Conservation (phyloP, 2,797 vertebrate species). For the Fundulus diaphanus region DNA sequence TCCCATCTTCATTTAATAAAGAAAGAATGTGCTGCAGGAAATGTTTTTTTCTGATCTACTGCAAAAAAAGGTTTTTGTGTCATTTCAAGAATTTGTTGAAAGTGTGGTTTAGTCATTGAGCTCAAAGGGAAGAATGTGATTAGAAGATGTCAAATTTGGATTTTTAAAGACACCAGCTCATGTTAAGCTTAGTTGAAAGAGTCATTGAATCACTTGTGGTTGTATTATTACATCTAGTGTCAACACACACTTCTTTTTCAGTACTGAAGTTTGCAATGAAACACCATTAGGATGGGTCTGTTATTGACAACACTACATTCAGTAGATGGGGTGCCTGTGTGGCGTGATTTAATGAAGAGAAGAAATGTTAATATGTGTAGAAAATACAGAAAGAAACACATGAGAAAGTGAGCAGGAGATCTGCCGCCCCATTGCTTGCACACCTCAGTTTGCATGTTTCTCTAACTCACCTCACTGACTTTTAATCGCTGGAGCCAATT, state of each 20-base stretch:
- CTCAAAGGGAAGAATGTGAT: neutral
- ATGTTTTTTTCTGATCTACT: neutral
- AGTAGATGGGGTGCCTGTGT: conserved; percentile 37
- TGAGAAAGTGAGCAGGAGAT: conserved; percentile 50
- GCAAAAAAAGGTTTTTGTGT: neutral
- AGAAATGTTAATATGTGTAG: conserved; percentile 23
- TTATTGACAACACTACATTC: conserved; percentile 35
- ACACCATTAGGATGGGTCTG: conserved; percentile 33
- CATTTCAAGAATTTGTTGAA: neutral
- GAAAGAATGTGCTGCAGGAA: neutral
- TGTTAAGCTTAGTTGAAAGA: neutral
- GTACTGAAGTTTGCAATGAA: conserved; percentile 42
- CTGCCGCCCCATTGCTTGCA: conserved; percentile 43
- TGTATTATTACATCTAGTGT: neutral
- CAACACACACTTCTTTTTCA: neutral
- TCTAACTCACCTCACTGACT: conserved; percentile 71
- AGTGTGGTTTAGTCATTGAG: neutral
- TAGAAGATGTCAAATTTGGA: neutral
- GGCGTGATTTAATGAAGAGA: conserved; percentile 23
- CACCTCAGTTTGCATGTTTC: conserved; percentile 49
- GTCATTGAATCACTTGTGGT: neutral
- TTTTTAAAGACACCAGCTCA: neutral
- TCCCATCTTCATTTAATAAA: neutral
- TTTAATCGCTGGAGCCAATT: conserved; percentile 74
- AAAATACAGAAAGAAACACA: conserved; percentile 25